A percentile compares a stretch with the other conserved stretches of the same genome.
These are phyloP conservation scores for Casuarius casuarius DNA, from an alignment of 2,113 vertebrate genomes.

Conservation along the genomic window DNA sequence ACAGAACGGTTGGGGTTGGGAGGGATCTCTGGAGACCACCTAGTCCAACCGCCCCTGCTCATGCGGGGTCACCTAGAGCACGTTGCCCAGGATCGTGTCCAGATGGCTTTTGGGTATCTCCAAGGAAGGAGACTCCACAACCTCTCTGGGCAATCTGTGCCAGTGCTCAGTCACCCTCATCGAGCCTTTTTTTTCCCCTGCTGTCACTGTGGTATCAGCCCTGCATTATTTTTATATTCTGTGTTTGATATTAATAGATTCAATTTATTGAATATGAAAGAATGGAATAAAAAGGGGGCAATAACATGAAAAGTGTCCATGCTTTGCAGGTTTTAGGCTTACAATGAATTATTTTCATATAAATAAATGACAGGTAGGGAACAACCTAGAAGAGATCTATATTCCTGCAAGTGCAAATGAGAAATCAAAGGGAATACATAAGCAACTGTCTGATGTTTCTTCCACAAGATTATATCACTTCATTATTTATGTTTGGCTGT, in stretches of 20 bases:
- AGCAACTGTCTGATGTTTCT: background rate
- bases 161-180: too few relatives aligned
- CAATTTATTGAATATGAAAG: background rate
- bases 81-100: too few relatives aligned
- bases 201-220: background rate
- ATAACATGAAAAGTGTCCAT: background rate
- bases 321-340: background rate
- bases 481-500: slow-evolving; percentile 37
- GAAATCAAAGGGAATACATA: slow-evolving; percentile 36
- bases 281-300: background rate
- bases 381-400: background rate
- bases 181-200: background rate
- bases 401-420: background rate
- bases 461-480: background rate
- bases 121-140: too few relatives aligned
- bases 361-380: background rate
- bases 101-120: too few relatives aligned
- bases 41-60: too few relatives aligned
- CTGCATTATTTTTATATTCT: background rate
- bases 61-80: too few relatives aligned
- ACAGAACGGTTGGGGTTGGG: too few relatives aligned
- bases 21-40: too few relatives aligned
- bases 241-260: background rate
- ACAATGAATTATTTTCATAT: background rate
- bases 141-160: too few relatives aligned